A percentile compares a stretch with the other conserved stretches of the same genome.
Conservation (phyloP, 2,888 invertebrate genomes). For the Ectemnius continuus region DNA sequence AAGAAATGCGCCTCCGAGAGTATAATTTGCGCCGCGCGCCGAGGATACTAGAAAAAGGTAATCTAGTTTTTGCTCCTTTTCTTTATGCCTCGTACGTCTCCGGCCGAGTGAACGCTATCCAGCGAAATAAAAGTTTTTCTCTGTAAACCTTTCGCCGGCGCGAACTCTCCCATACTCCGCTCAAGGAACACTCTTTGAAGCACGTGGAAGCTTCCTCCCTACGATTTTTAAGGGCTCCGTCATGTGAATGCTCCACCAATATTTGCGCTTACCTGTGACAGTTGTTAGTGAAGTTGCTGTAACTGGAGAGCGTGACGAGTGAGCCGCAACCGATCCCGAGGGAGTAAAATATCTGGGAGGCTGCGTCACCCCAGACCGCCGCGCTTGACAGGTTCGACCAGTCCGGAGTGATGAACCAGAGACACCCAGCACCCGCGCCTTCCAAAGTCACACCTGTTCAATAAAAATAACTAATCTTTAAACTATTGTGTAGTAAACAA, state of each 20-base stretch:
- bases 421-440: conserved; percentile 86
- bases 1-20: no score
- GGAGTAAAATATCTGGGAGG: conserved; percentile 91
- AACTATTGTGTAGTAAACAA: no score
- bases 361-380: conserved; percentile 89
- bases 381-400: conserved; percentile 84
- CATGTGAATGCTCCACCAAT: not conserved
- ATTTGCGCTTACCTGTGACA: conserved; percentile 79
- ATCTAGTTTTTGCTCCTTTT: no score
- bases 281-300: conserved; percentile 85
- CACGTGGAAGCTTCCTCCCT: no score
- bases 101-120: no score
- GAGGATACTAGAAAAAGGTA: no score
- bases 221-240: not conserved
- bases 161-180: no score
- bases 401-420: conserved; percentile 86
- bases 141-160: no score
- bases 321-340: conserved; percentile 88
- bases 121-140: no score
- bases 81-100: no score
- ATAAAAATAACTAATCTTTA: conserved; percentile 50
- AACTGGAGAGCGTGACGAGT: conserved; percentile 87
- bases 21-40: no score
- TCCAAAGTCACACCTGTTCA: conserved; percentile 82
- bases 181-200: no score